Evolutionary conservation across 2,113 vertebrate species (phyloP).

Genomic region (Cranoglanis bouderius): DNA sequence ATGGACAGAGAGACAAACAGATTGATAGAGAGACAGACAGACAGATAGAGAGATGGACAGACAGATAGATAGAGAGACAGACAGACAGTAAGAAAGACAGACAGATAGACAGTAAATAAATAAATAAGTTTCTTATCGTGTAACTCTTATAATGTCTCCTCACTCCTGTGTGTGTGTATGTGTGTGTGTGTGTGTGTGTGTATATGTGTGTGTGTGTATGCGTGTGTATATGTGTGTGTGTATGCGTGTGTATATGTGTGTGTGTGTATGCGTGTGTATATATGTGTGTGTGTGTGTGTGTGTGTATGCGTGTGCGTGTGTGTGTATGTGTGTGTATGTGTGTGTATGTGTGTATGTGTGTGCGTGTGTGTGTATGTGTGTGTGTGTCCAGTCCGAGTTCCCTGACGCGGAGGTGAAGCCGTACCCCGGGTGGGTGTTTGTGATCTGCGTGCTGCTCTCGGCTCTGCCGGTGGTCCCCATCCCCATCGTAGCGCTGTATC

Average conservation of each 20-base stretch:
- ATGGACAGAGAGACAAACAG: neutral
- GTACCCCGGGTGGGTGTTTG: conserved; percentile 81
- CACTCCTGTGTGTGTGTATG: no score
- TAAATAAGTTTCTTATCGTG: no score
- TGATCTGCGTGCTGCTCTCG: conserved; percentile 73
- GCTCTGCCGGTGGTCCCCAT: conserved; percentile 71
- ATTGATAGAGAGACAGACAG: neutral
- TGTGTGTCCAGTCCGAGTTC: conserved; percentile 71
- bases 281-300: no score
- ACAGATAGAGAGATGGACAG: no score
- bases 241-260: neutral
- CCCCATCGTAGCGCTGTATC: conserved; percentile 69
- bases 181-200: no score
- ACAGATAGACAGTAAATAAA: neutral
- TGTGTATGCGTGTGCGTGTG: no score
- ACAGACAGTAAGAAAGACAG: no score
- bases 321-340: neutral
- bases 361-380: conserved; percentile 63
- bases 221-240: neutral
- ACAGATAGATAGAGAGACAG: neutral
- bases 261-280: no score
- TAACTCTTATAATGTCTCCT: no score
- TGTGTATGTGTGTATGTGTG: neutral
- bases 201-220: no score
- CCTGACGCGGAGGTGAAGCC: conserved; percentile 71